Evolutionary conservation across 37 sponge, comb jelly and placozoan genomes (phyloP), one percentile per base, ranked within the genome.

Genomic region (Petrosia ficiformis): DNA sequence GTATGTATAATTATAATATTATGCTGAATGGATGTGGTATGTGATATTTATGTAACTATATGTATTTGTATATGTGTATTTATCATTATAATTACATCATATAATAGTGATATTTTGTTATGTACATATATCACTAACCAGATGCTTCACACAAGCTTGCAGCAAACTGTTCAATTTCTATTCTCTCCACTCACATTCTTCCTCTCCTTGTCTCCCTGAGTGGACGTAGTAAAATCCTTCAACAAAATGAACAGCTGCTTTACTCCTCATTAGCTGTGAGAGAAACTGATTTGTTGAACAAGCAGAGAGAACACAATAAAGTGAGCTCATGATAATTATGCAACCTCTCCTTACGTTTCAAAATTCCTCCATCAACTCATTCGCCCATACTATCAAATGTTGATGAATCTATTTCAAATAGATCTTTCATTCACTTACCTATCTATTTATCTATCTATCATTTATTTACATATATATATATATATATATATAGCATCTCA

Each of bases 191-290:
- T 16, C 75, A 78, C 39, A 42, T 89, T 24, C 31, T 78, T 0
- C 84, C 84, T 25, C 39, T 89, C 72, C 1, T 69, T 38, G 57
- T 58, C 42, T 65, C 43, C 44, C 66, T 87, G 60, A 59, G 68
- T 22, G 78, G 76, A 31, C 42, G 67, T 32, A 72, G 77, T 35
- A 58, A 75, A 40, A 44, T 31, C 4, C 73, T 87, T 29, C 81
- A 78, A 66, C 57, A 77, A n/a, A 56, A 76, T 1, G 84, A 84
- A 57, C 61, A 77, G 1, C 67, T 44, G 1, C 16, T 77, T n/a
- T 37, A 24, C 0, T 38, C 76, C 31, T 33, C 72, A 24, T 64
- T 59, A 64, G 71, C 28, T 22, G 14, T 10, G 33, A 57, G 37
- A 29, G 42, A 31, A 35, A 42, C 38, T 34, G 57, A 65, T 31